Percentiles rank a stretch among this genome's conserved stretches.
These are phyloP conservation scores for Pardosa pseudoannulata DNA, from an alignment of 2,888 invertebrate genomes.

Conservation along the genomic window DNA sequence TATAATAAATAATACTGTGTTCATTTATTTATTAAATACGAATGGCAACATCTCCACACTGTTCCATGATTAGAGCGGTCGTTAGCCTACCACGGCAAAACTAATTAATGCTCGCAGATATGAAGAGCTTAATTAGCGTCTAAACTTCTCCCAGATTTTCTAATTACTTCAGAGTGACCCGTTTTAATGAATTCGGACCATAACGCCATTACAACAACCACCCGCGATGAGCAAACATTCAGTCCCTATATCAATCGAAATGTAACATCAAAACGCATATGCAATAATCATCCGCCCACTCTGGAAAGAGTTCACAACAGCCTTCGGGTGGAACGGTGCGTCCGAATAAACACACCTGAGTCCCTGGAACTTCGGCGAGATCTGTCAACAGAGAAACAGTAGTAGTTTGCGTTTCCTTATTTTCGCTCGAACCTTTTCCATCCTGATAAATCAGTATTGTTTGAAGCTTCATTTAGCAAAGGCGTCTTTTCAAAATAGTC, in stretches of 20 bases:
- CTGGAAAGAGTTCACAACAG: not conserved
- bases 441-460: not conserved
- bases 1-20: no score
- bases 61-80: no score
- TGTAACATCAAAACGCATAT: slow-evolving; percentile 2
- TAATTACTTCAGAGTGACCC: not conserved
- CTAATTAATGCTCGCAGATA: not conserved
- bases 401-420: not conserved
- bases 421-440: not conserved
- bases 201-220: not conserved
- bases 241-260: not conserved
- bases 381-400: not conserved
- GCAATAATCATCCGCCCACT: not conserved
- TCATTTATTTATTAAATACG: no score
- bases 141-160: not conserved
- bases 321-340: not conserved
- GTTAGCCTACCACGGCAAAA: no score
- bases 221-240: not conserved
- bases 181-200: not conserved
- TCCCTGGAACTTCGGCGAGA: not conserved
- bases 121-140: not conserved
- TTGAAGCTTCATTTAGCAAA: not conserved
- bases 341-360: slow-evolving; percentile 12
- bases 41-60: no score
- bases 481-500: no score